Conservation (phyloP, 2,113 vertebrate genomes). For the Semicossyphus pulcher region DNA sequence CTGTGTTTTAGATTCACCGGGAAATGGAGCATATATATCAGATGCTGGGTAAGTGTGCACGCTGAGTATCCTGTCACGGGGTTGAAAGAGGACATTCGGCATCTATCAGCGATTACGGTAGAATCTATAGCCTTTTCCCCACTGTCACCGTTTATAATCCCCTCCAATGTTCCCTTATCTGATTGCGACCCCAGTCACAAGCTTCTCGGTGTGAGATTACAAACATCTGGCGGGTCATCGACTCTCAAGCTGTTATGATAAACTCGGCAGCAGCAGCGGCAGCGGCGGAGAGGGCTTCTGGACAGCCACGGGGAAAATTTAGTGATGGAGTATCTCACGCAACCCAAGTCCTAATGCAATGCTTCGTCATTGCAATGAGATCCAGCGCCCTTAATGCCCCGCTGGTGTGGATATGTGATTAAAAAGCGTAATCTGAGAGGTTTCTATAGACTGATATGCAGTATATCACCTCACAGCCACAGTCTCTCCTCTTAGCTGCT, state of each 20-base stretch:
- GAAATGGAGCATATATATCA: slow-evolving; percentile 2
- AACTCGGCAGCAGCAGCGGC: slow-evolving; percentile 45
- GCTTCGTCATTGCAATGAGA: slow-evolving; percentile 74
- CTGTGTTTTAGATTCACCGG: background rate
- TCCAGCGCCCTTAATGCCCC: slow-evolving; percentile 53
- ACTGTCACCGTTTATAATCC: slow-evolving; percentile 73
- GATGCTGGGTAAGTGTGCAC: background rate
- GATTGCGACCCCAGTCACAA: slow-evolving; percentile 63
- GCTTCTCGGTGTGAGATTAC: slow-evolving; percentile 77
- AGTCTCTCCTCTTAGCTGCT: slow-evolving; percentile 30
- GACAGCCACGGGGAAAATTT: slow-evolving; percentile 41
- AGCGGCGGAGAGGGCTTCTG: slow-evolving; percentile 47
- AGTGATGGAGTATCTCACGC: slow-evolving; percentile 56
- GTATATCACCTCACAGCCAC: slow-evolving; percentile 58
- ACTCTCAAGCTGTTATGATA: slow-evolving; percentile 76
- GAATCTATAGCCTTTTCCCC: slow-evolving; percentile 56
- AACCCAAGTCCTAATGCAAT: slow-evolving; percentile 51
- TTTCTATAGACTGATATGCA: slow-evolving; percentile 58
- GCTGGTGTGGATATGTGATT: slow-evolving; percentile 71
- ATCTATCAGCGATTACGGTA: slow-evolving; percentile 48
- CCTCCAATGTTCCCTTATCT: slow-evolving; percentile 71
- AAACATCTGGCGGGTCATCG: slow-evolving; percentile 81
- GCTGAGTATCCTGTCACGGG: background rate
- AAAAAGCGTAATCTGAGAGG: slow-evolving; percentile 73
- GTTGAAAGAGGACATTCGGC: slow-evolving; percentile 40